Conservation (phyloP, 1,140 invertebrate species). For the Platorchestia sp. region DNA sequence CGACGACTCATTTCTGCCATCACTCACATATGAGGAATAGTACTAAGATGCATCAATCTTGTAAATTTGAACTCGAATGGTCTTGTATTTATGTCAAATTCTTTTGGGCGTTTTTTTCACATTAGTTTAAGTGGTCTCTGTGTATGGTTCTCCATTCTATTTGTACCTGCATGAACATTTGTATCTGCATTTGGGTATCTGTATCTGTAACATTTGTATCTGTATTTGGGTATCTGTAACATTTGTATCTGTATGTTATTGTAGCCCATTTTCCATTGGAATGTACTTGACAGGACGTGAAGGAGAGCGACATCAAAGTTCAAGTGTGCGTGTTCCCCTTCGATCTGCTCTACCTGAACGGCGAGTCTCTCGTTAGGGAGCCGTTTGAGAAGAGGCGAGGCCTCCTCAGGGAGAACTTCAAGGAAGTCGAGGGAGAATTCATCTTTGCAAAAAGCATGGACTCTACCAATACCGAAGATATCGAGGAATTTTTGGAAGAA, state of each 20-base stretch:
- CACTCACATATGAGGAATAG: neutral
- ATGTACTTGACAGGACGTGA: conserved; percentile 80
- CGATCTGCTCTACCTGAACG: conserved; percentile 96
- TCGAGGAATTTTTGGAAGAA: conserved; percentile 94
- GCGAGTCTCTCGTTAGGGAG: conserved; percentile 84
- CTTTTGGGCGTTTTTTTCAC: neutral
- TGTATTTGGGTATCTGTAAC: neutral
- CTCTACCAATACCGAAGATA: conserved; percentile 90
- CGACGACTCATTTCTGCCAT: too few species aligned
- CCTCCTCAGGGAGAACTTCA: conserved; percentile 83
- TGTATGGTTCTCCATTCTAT: neutral
- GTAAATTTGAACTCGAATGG: neutral
- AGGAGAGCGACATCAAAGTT: conserved; percentile 92
- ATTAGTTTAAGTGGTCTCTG: neutral
- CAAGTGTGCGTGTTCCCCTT: conserved; percentile 98
- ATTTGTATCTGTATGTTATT: neutral
- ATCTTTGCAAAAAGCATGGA: conserved; percentile 88
- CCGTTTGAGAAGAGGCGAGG: conserved; percentile 84
- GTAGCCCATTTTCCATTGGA: neutral
- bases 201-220: neutral
- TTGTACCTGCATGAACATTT: neutral
- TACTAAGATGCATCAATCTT: neutral
- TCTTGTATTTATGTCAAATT: neutral
- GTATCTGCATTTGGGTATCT: neutral
- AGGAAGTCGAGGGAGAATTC: conserved; percentile 86